phyloP scores from a whole-genome alignment of 2,888 invertebrate genomes.

The Troilus luridus region DNA sequence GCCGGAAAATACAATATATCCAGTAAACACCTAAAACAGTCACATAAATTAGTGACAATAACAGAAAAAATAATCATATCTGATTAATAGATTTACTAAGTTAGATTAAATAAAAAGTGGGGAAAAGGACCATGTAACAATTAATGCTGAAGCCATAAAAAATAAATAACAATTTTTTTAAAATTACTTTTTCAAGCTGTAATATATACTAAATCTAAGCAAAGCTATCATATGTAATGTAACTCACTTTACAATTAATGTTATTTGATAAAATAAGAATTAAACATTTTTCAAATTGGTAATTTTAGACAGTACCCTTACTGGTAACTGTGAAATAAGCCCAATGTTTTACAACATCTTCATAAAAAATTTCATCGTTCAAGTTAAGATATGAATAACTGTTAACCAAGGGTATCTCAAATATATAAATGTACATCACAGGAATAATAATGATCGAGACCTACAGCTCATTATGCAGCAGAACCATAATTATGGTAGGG shows the following conservation, averaged over 20 bases:
- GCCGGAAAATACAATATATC: not conserved
- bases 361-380: not conserved
- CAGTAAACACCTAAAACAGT: conserved; percentile 25
- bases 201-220: not conserved
- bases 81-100: not conserved
- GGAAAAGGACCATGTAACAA: not conserved
- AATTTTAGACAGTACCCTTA: not conserved
- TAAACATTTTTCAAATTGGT: not conserved
- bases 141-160: not conserved
- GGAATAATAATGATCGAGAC: not conserved
- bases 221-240: not conserved
- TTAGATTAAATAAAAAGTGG: not conserved
- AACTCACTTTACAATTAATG: not conserved
- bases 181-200: not conserved
- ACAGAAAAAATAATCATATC: not conserved
- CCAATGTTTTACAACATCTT: not conserved
- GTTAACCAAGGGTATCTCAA: not conserved
- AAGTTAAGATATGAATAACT: not conserved
- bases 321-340: not conserved
- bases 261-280: not conserved
- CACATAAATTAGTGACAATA: not conserved
- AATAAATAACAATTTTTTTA: not conserved
- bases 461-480: not conserved
- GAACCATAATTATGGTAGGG: not conserved
- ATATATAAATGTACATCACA: not conserved